Conservation (phyloP, 2,797 vertebrate genomes). For the Phoebastria nigripes region DNA sequence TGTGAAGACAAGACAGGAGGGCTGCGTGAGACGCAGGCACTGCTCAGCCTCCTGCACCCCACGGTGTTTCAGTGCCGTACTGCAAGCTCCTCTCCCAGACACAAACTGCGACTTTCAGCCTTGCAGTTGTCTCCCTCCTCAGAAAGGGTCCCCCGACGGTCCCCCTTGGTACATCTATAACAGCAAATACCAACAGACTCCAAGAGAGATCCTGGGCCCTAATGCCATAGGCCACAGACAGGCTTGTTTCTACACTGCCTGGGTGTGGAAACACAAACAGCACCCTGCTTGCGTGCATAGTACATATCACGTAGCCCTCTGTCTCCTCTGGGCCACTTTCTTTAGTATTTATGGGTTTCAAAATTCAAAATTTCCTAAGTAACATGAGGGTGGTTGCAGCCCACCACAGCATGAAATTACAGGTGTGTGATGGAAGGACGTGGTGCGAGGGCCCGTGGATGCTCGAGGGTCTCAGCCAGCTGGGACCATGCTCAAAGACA, state of each 20-base stretch:
- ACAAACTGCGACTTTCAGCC: neutral
- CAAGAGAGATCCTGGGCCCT: neutral
- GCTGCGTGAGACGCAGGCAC: fast-evolving
- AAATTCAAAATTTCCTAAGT: neutral
- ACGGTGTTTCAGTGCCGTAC: neutral
- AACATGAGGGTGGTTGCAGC: neutral
- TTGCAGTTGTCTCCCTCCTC: neutral
- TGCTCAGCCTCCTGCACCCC: neutral
- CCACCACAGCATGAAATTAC: neutral
- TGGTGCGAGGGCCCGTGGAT: neutral
- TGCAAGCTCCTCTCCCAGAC: neutral
- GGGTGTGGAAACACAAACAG: neutral
- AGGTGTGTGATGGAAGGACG: neutral
- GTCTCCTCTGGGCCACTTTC: neutral
- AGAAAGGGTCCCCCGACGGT: neutral
- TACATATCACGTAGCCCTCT: fast-evolving
- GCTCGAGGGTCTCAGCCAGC: neutral
- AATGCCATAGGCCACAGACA: too few species aligned
- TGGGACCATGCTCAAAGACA: neutral
- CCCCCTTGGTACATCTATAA: neutral
- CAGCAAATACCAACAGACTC: neutral
- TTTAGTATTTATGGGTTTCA: neutral
- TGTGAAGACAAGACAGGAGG: neutral
- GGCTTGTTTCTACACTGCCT: neutral
- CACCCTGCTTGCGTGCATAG: neutral